Evolutionary conservation across 2,113 vertebrate genomes (phyloP), one percentile per base, ranked within the genome.

Genomic region (Siniperca knerii): DNA sequence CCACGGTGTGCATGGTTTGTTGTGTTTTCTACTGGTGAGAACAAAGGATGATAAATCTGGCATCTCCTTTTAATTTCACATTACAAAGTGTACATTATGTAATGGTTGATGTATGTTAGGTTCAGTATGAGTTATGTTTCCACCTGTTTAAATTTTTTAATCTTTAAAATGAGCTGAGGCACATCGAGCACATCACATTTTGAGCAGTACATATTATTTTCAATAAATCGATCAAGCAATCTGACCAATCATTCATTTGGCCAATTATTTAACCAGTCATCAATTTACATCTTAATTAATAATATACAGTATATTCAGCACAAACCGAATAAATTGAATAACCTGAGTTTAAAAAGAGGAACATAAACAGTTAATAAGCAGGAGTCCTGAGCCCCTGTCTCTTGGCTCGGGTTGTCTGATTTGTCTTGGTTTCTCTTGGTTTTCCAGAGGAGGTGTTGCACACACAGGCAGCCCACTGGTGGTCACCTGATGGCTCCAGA

Each of bases 401-500:
- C 29, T 33, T 13, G 11, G 46, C 29, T 73, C 52, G 33, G 40
- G 15, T 2, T 42, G 15, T 35, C 4, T 2, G 16, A 71, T 35
- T 13, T 16, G n/a, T 55, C n/a, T 66, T 25, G 25, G 25, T 25
- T 25, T 52, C 48, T 79, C 6, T 61, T 64, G 37, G 4, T 76
- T 76, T 71, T 89, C 44, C 95, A 99, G 98, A 98, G 93, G 97
- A 98, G 75, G 91, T 99, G 64, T 94, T 99, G 79, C 96, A 95
- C 87, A 96, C 96, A 50, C 96, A 97, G 1, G 67, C 93, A 64
- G 94, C 97, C 71, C 98, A 98, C 94, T 99, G 98, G 98, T 99
- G 98, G 98, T 97, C 98, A 58, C 97, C 97, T 42, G 97, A 97
- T 0, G 97, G 98, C 83, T 97, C 97, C 81, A 96, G 96, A 25